Conservation (phyloP, 2,888 invertebrate species). For the Folsomia manolachei region DNA sequence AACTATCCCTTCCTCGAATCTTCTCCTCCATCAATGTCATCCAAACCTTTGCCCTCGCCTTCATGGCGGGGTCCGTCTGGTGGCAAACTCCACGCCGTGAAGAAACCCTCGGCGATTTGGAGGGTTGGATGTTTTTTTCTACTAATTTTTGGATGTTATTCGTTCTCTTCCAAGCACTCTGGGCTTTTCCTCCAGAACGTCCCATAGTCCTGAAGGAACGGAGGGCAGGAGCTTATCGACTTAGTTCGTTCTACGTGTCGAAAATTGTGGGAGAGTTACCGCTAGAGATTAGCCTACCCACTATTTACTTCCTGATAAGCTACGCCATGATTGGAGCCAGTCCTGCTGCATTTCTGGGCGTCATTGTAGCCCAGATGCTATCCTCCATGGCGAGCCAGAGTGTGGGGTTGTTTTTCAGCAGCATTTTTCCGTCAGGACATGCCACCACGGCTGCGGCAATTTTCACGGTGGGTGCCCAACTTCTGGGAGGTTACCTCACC, state of each 20-base stretch:
- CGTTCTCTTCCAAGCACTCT: conserved; percentile 72
- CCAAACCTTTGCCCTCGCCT: conserved; percentile 68
- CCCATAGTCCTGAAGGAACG: conserved; percentile 76
- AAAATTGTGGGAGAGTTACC: conserved; percentile 77
- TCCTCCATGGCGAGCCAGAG: conserved; percentile 56
- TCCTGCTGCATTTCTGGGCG: conserved; percentile 17
- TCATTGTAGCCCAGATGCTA: conserved; percentile 31
- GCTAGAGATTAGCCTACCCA: conserved; percentile 68
- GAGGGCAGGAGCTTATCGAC: conserved; percentile 70
- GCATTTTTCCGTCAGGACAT: conserved; percentile 71
- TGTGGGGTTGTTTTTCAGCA: conserved; percentile 74
- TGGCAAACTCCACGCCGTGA: conserved; percentile 70
- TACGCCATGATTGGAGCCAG: conserved; percentile 68
- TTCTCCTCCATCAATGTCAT: conserved; percentile 72
- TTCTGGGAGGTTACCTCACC: conserved; percentile 72
- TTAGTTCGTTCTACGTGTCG: conserved; percentile 75
- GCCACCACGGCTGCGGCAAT: conserved; percentile 73
- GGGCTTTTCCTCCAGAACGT: conserved; percentile 74
- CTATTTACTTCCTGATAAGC: conserved; percentile 70
- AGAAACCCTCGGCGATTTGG: conserved; percentile 70
- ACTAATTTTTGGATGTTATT: conserved; percentile 78
- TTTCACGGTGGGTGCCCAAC: conserved; percentile 71
- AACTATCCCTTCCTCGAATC: conserved; percentile 71
- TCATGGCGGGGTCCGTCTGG: conserved; percentile 73
- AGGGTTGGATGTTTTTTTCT: conserved; percentile 81